These are phyloP conservation scores for Apamea anceps DNA, from an alignment of 2,888 invertebrate genomes.

Conservation along the genomic window DNA sequence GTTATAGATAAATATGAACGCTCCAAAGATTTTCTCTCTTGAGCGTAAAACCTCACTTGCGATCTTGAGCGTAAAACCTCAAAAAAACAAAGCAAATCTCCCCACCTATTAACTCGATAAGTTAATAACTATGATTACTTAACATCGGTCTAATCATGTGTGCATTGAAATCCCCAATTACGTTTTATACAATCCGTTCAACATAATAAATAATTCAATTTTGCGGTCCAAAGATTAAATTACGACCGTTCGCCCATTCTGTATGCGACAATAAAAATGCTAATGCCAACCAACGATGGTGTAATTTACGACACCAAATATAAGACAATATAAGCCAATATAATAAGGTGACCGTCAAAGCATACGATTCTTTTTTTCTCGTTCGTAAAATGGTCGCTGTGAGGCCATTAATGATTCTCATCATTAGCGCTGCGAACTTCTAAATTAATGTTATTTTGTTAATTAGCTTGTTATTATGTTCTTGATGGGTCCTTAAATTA, in stretches of 20 bases:
- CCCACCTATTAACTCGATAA: background rate
- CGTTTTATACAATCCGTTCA: conserved; percentile 78
- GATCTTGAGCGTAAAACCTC: background rate
- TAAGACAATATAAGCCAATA: conserved; percentile 60
- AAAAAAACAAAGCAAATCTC: background rate
- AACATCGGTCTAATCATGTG: conserved; percentile 14
- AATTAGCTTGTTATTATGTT: conserved; percentile 61
- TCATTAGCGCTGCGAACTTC: conserved; percentile 58
- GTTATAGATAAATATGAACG: background rate
- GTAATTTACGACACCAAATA: conserved; percentile 81
- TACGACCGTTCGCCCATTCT: conserved; percentile 83
- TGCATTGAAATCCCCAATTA: conserved; percentile 69
- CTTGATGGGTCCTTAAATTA: conserved; percentile 33
- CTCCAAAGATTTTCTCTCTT: background rate
- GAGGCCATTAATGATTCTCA: conserved; percentile 59
- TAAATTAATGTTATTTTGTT: conserved; percentile 63
- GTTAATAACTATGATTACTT: conserved; percentile 24
- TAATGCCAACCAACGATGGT: conserved; percentile 84
- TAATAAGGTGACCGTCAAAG: conserved; percentile 63
- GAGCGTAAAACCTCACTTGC: background rate
- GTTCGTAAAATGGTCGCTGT: conserved; percentile 44
- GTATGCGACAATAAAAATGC: conserved; percentile 89
- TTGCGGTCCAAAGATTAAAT: conserved; percentile 84
- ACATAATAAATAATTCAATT: conserved; percentile 89
- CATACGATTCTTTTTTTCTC: conserved; percentile 33